These are phyloP conservation scores for Plagodis pulveraria DNA, from an alignment of 2,888 invertebrate genomes.

Conservation along the genomic window DNA sequence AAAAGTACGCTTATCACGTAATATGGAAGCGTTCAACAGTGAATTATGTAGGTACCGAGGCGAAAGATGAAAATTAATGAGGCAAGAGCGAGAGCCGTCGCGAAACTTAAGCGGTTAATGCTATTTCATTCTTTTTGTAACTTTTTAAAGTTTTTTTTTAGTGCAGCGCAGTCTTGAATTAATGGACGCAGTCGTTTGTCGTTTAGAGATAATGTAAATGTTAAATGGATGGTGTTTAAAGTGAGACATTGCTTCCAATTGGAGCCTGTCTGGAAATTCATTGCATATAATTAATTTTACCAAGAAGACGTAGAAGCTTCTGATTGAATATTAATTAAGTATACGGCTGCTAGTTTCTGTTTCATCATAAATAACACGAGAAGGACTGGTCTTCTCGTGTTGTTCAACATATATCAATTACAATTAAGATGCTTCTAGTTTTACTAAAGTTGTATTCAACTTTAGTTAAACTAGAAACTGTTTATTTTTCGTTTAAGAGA, in stretches of 20 bases:
- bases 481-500: too few species aligned
- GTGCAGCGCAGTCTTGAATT: slow-evolving; percentile 57
- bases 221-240: slow-evolving; percentile 57
- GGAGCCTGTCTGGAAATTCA: slow-evolving; percentile 40
- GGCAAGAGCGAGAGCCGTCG: slow-evolving; percentile 69
- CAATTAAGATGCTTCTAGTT: slow-evolving; percentile 25
- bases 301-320: slow-evolving; percentile 28
- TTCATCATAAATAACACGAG: not conserved
- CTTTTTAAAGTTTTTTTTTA: slow-evolving; percentile 50
- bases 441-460: slow-evolving; percentile 18
- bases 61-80: slow-evolving; percentile 84
- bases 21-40: slow-evolving; percentile 80
- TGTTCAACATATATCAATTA: slow-evolving; percentile 13
- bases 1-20: slow-evolving; percentile 76
- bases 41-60: slow-evolving; percentile 79
- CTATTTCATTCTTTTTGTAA: slow-evolving; percentile 62
- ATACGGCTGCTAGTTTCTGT: slow-evolving; percentile 15
- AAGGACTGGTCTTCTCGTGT: slow-evolving; percentile 3
- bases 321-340: slow-evolving; percentile 31
- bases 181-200: slow-evolving; percentile 59
- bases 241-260: slow-evolving; percentile 55
- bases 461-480: too few species aligned
- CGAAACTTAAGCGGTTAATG: slow-evolving; percentile 64
- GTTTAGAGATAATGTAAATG: slow-evolving; percentile 56
- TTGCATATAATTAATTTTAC: slow-evolving; percentile 43